phyloP scores from a whole-genome alignment of 2,113 vertebrate genomes.

The Chaetura pelagica region DNA sequence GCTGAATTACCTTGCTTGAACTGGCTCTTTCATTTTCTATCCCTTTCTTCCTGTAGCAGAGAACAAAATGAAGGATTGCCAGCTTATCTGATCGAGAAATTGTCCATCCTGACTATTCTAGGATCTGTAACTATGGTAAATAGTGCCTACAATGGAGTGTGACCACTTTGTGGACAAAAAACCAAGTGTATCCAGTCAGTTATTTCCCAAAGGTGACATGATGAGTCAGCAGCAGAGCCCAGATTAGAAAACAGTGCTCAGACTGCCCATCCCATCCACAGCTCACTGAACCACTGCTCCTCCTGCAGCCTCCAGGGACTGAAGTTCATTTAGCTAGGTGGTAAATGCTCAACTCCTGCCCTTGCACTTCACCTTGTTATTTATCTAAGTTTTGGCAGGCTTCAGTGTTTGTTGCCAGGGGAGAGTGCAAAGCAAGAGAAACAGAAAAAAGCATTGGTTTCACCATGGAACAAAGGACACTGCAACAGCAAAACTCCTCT shows the following conservation, averaged over 20 bases:
- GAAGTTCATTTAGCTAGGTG: neutral
- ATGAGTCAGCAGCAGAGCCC: slow-evolving; percentile 3
- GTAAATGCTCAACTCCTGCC: neutral
- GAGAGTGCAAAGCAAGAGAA: neutral
- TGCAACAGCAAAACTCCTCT: neutral
- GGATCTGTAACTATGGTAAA: neutral
- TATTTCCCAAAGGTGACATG: neutral
- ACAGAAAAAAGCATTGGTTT: neutral
- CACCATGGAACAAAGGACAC: neutral
- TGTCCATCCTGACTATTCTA: neutral
- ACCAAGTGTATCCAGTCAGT: neutral
- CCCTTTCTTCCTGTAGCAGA: neutral
- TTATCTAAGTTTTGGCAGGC: neutral
- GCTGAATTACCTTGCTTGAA: neutral
- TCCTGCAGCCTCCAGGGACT: neutral
- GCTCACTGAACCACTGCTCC: neutral
- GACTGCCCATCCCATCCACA: neutral
- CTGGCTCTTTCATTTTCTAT: neutral
- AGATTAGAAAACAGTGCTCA: neutral
- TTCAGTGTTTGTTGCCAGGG: neutral
- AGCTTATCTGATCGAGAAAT: neutral
- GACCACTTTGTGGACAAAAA: neutral
- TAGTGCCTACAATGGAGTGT: neutral
- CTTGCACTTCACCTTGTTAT: neutral
- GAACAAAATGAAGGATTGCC: neutral